Conservation (phyloP, 2,888 invertebrate genomes). For the Serripes groenlandicus region DNA sequence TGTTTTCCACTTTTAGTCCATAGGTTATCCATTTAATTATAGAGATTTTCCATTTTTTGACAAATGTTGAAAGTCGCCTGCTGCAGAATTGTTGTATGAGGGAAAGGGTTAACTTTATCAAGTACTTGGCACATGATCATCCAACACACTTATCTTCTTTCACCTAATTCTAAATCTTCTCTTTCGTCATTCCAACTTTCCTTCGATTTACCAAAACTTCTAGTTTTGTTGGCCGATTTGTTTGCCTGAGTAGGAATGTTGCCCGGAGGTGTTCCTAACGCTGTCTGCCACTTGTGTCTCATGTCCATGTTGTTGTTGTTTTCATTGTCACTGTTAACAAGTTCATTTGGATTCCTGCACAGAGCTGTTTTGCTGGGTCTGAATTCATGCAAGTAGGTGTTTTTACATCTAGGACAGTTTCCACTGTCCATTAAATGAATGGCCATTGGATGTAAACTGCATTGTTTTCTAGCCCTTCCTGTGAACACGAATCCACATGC, state of each 20-base stretch:
- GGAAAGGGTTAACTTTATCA: neutral
- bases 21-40: no score
- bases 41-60: no score
- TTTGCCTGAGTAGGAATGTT: no score
- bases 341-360: neutral
- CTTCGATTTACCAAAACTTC: neutral
- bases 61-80: no score
- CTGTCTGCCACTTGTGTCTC: no score
- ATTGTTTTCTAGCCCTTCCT: conserved; percentile 71
- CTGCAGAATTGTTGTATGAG: no score
- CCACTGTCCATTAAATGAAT: conserved; percentile 78
- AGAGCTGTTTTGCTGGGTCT: conserved; percentile 16
- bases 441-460: conserved; percentile 71
- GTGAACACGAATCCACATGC: conserved; percentile 75
- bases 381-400: conserved; percentile 66
- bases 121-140: neutral
- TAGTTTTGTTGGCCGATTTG: neutral
- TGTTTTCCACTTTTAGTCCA: no score
- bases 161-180: conserved; percentile 5
- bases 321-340: neutral
- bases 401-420: conserved; percentile 74
- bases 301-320: neutral
- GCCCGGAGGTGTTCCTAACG: no score
- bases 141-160: conserved; percentile 17
- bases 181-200: neutral